These are phyloP conservation scores for Tinea semifulvella DNA, from an alignment of 2,888 invertebrate species.

Conservation along the genomic window DNA sequence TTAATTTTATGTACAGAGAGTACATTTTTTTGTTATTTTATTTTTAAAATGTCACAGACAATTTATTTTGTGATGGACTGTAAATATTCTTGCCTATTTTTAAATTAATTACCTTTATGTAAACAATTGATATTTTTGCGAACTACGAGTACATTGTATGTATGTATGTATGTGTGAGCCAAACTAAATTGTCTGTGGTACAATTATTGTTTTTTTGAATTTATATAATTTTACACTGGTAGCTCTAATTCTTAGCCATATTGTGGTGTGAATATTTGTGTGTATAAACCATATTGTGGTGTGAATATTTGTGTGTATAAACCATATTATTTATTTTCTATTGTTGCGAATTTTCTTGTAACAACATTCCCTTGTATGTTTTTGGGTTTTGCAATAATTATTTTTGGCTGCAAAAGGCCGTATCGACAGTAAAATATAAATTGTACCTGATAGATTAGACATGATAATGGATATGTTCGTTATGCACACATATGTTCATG, in stretches of 20 bases:
- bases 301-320: slow-evolving; percentile 16
- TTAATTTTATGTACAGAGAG: background rate
- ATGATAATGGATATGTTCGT: slow-evolving; percentile 31
- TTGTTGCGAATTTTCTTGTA: slow-evolving; percentile 1
- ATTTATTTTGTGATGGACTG: slow-evolving; percentile 3
- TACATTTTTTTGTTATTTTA: background rate
- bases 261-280: slow-evolving; percentile 14
- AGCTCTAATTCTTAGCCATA: slow-evolving; percentile 7
- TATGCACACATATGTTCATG: slow-evolving; percentile 46
- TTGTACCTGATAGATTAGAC: slow-evolving; percentile 48
- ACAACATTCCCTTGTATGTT: background rate
- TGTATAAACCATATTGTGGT: background rate
- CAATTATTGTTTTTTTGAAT: background rate
- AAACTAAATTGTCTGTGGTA: slow-evolving; percentile 1
- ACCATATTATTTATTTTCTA: slow-evolving; percentile 4
- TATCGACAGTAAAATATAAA: slow-evolving; percentile 20
- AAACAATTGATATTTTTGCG: background rate
- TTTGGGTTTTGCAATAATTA: background rate
- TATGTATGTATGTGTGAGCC: background rate
- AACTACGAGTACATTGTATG: background rate
- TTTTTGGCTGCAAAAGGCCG: background rate
- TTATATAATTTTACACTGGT: background rate
- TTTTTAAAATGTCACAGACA: background rate
- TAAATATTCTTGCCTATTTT: slow-evolving; percentile 4
- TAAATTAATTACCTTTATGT: background rate